A percentile compares a stretch with the other conserved stretches of the same genome.
Evolutionary conservation across 2,797 vertebrate genomes (phyloP).

Genomic region (Peromyscus attwateri): DNA sequence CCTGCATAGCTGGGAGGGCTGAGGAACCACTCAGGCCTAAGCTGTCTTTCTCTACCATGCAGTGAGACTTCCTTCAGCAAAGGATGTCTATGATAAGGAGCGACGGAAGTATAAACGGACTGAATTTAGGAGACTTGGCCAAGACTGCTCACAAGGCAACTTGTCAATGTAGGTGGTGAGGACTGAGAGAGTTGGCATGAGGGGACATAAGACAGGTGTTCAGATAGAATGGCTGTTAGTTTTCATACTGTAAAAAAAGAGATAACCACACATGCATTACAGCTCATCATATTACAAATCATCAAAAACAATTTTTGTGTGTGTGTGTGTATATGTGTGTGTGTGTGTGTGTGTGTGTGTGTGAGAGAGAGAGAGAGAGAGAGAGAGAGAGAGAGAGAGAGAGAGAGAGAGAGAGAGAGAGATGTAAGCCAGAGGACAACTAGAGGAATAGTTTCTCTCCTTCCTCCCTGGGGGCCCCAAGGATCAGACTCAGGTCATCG

Average conservation of each 20-base stretch:
- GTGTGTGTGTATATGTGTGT: not conserved
- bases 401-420: no score
- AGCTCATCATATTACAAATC: conserved; percentile 18
- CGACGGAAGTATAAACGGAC: not conserved
- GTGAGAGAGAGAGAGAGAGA: no score
- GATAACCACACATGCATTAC: not conserved
- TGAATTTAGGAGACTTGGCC: not conserved
- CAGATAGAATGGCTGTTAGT: not conserved
- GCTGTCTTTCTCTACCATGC: not conserved
- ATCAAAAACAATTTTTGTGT: not conserved
- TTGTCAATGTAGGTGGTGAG: not conserved
- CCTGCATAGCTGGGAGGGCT: not conserved
- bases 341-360: not conserved
- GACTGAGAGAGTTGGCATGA: not conserved
- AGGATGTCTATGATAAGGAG: not conserved
- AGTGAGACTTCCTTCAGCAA: not conserved
- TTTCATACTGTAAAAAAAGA: not conserved
- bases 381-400: no score
- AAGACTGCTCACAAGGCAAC: not conserved
- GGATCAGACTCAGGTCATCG: not conserved
- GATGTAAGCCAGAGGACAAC: not conserved
- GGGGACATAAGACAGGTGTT: not conserved
- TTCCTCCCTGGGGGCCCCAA: not conserved
- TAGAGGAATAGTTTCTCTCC: not conserved
- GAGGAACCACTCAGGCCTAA: not conserved